These are phyloP conservation scores for Ploceus nigricollis DNA, from an alignment of 2,113 vertebrate genomes.

Conservation along the genomic window DNA sequence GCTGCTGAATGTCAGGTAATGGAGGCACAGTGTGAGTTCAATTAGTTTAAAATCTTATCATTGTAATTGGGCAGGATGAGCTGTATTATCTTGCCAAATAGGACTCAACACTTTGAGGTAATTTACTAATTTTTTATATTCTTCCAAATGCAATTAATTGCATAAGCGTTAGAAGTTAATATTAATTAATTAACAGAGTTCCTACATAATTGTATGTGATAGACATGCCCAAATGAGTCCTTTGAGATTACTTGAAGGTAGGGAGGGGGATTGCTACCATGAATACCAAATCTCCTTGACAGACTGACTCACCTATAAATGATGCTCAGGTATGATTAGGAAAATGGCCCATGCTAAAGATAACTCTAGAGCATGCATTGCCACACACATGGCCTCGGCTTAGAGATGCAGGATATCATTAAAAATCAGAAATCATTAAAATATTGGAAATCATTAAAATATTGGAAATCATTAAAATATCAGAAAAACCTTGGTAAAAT, in stretches of 20 bases:
- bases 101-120: slow-evolving; percentile 31
- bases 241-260: not conserved
- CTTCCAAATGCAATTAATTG: slow-evolving; percentile 44
- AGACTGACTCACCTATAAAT: not conserved
- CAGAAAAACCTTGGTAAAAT: not conserved
- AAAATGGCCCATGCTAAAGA: not conserved
- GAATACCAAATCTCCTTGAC: slow-evolving; percentile 1
- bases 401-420: not conserved
- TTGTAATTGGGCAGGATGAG: slow-evolving; percentile 52
- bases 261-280: not conserved
- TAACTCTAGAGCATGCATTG: fast-evolving
- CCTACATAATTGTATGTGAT: not conserved
- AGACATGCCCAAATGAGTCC: slow-evolving; percentile 1
- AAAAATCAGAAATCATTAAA: too few relatives aligned
- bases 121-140: slow-evolving; percentile 51
- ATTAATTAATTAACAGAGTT: slow-evolving; percentile 48
- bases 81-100: slow-evolving; percentile 34
- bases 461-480: too few relatives aligned
- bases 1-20: slow-evolving; percentile 37
- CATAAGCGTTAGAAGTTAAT: slow-evolving; percentile 8
- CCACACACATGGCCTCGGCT: not conserved
- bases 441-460: too few relatives aligned
- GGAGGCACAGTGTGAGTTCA: slow-evolving; percentile 48
- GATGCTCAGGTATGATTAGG: not conserved
- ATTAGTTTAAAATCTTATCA: slow-evolving; percentile 56